Evolutionary conservation across 2,797 vertebrate species (phyloP).

Genomic region (Odontamblyopus lacepedii): DNA sequence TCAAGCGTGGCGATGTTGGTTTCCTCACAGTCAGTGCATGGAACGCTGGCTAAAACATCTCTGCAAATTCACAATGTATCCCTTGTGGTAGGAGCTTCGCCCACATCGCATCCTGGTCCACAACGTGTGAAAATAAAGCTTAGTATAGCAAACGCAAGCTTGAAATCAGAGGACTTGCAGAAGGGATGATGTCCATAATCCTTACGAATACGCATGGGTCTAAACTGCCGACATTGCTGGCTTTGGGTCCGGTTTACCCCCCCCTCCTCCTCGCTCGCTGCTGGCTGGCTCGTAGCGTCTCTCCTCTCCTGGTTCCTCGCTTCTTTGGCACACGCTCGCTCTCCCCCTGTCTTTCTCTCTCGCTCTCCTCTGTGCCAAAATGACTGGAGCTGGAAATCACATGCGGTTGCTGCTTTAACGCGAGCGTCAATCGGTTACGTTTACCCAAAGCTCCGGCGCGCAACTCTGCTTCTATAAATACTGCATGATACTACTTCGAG

Average conservation of each 20-base stretch:
- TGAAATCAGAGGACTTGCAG: conserved; percentile 47
- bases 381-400: conserved; percentile 72
- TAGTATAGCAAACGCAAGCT: background rate
- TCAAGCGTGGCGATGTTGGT: conserved; percentile 25
- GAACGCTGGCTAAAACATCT: conserved; percentile 65
- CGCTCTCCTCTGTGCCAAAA: conserved; percentile 58
- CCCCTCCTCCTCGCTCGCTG: conserved; percentile 36
- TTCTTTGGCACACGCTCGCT: background rate
- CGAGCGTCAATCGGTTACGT: conserved; percentile 59
- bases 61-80: conserved; percentile 71
- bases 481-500: conserved; percentile 27
- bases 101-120: conserved; percentile 72
- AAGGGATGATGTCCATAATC: conserved; percentile 59
- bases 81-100: conserved; percentile 76
- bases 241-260: conserved; percentile 49
- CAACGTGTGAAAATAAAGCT: conserved; percentile 33
- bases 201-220: conserved; percentile 52
- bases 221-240: conserved; percentile 66
- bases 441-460: conserved; percentile 51
- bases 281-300: conserved; percentile 2
- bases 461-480: conserved; percentile 53
- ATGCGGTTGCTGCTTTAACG: conserved; percentile 56
- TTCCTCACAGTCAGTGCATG: conserved; percentile 53
- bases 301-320: background rate
- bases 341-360: background rate